Evolutionary conservation across 1,140 invertebrate genomes (phyloP).

Genomic region (Drosophila bipectinata): DNA sequence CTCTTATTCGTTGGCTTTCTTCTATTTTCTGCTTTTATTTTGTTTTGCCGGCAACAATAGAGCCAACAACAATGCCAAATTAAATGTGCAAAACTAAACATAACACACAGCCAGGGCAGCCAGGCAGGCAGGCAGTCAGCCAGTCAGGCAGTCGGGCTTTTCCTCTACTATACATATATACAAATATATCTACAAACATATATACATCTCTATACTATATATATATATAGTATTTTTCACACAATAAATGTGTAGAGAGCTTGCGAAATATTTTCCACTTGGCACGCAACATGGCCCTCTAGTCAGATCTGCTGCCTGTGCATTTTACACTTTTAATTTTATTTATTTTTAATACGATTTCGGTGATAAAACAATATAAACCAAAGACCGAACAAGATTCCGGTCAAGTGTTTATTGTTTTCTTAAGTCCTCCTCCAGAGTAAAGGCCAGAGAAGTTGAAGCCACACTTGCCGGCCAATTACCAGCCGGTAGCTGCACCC

Average conservation of each 20-base stretch:
- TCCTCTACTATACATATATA: conserved; percentile 1
- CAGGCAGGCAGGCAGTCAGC: conserved; percentile 1
- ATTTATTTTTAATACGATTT: conserved; percentile 76
- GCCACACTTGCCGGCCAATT: neutral
- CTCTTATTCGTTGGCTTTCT: neutral
- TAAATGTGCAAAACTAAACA: conserved; percentile 75
- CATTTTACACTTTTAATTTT: conserved; percentile 80
- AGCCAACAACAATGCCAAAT: conserved; percentile 63
- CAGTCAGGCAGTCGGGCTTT: conserved; percentile 22
- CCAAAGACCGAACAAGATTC: conserved; percentile 35
- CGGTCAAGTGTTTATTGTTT: conserved; percentile 72
- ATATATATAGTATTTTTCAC: conserved; percentile 65
- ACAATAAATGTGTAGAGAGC: conserved; percentile 72
- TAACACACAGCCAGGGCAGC: conserved; percentile 53
- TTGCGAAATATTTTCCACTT: conserved; percentile 82
- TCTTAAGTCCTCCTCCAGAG: neutral
- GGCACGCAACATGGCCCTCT: conserved; percentile 71
- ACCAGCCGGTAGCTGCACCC: conserved; percentile 44
- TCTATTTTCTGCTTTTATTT: conserved; percentile 20
- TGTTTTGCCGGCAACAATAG: conserved; percentile 71
- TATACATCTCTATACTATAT: neutral
- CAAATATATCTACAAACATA: neutral
- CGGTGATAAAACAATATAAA: conserved; percentile 55
- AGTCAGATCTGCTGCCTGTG: conserved; percentile 26
- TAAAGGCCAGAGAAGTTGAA: neutral